Percentiles rank a stretch among this genome's conserved stretches.
These are phyloP conservation scores for Maconellicoccus hirsutus DNA, from an alignment of 1,140 invertebrate species.

Conservation along the genomic window DNA sequence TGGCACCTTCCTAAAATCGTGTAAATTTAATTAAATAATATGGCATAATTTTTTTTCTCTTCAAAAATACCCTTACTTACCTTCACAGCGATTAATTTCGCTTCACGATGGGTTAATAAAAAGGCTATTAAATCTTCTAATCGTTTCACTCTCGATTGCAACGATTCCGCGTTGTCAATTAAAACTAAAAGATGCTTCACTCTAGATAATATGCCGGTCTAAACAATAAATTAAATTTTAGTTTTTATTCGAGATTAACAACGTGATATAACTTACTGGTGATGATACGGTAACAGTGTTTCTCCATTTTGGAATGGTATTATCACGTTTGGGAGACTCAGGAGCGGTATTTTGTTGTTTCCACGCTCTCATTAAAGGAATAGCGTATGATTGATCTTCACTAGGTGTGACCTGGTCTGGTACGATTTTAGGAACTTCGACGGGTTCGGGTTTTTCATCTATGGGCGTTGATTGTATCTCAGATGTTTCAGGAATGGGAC, in stretches of 20 bases:
- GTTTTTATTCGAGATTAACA: neutral
- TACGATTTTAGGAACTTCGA: neutral
- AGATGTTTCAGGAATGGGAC: neutral
- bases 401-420: neutral
- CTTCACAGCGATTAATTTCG: conserved; percentile 55
- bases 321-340: neutral
- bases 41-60: too few species aligned
- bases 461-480: neutral
- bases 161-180: conserved; percentile 16
- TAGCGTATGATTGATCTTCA: neutral
- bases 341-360: neutral
- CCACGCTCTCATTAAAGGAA: neutral
- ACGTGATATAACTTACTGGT: neutral
- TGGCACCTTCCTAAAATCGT: conserved; percentile 46
- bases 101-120: conserved; percentile 56
- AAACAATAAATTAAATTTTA: neutral
- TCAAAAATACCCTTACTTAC: too few species aligned
- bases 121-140: conserved; percentile 56
- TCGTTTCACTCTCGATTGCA: conserved; percentile 42
- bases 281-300: neutral
- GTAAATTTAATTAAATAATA: neutral
- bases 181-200: conserved; percentile 22
- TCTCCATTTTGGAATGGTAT: neutral
- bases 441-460: neutral
- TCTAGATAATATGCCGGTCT: conserved; percentile 12